Base-by-base conservation (phyloP, 2,888 invertebrate genomes). In the Congeria kusceri region DNA sequence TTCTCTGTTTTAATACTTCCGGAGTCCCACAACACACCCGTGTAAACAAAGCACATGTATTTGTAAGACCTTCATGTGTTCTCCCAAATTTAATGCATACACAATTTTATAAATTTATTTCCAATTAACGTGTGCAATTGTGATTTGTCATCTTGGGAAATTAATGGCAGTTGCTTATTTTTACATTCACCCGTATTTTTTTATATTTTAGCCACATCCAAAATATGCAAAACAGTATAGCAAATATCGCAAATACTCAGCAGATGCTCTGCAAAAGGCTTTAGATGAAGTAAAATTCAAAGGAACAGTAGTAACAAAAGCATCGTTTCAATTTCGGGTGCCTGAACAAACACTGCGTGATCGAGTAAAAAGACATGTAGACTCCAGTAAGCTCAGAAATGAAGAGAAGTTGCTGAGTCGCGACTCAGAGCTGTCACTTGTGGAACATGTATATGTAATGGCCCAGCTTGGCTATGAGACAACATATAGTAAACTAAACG, bases 401-500 rank as follows among this genome's bases (percentile, higher is more conserved):
- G 46, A 57, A 18, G 56, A 57, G 4, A 47, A 57, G 9, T 15
- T 57, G 56, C 47, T 72, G 3, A 28, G 27, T 1, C 15, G 23
- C 9, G 72, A 58, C 13, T 28, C 64, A n/a, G 72, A 72, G 46
- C 46, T 27, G 9, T 29, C 49, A 2, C 49, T 72, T 4, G 49
- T 72, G 11, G 59, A 65, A 20, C 72, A 72, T 23, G n/a, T 72
- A 11, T 29, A 72, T 15, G 23, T 39, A 3, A 20, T 72, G 57
- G 59, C 65, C 20, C 29, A 72, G 27, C 28, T 72, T 20, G 47
- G 59, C 13, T 65, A 72, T 32, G 59, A 47, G 15, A 25, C 46
- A 2, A 65, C 64, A 11, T 28, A 23, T 18, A 53, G 18, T 11
- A 15, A 58, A 49, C 29, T 72, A 13, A 23, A 49, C 20, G 27